Evolutionary conservation across 2,113 vertebrate species (phyloP), one percentile per base, ranked within the genome.

Genomic region (Tiliqua scincoides): DNA sequence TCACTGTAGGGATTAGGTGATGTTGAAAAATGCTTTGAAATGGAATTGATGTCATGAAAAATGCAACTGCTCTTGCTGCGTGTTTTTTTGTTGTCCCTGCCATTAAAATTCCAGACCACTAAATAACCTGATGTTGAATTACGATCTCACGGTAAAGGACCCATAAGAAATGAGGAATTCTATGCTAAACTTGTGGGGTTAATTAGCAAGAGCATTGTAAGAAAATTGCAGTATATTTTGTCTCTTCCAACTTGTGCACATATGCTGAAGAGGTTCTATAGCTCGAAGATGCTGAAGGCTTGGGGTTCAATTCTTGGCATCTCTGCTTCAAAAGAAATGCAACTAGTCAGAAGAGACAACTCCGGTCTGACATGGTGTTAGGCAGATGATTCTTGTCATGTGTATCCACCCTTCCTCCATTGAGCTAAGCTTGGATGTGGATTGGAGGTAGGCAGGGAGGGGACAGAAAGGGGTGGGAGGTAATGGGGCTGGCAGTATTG

Each of bases 21-120:
- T 72, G 8, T 3, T 35, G 65, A 32, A 72, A 79, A 86, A 79
- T 52, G 43, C 68, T 86, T 54, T 37, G 77, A 80, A 73, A 80
- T 79, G 84, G 70, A 86, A 73, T 43, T 12, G 57, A 80, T 61
- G 76, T 85, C 52, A 68, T 85, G 76, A 85, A 85, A 85, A 85
- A 79, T 43, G 67, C 54, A 79, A 71, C 67, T 79, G 63, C 14
- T 71, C 25, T 72, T 73, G 27, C 76, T 72, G n/a, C 17, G n/a
- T 68, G n/a, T 20, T 17, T 32, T 27, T 63, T 61, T 23, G 2
- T 23, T 30, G 63, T 25, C 3, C 18, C 32, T 48, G 14, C 20
- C 84, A 79, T 71, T 79, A 85, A 59, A 40, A 48, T 85, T 62
- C 84, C 43, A 43, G 59, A 35, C 54, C 4, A 61, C 48, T 37